Conservation (phyloP, 2,888 invertebrate genomes). For the Lysandra coridon region DNA sequence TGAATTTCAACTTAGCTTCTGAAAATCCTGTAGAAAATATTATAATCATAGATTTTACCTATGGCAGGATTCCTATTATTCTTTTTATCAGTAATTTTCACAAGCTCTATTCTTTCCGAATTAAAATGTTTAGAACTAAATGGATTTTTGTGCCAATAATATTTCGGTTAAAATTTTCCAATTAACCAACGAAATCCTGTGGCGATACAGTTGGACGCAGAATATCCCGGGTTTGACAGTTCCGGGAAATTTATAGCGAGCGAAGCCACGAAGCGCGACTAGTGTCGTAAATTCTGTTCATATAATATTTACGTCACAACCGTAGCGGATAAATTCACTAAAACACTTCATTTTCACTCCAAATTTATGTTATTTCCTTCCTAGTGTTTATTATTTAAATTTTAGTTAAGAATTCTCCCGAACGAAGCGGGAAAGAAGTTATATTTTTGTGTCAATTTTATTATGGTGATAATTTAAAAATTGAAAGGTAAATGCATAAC, state of each 20-base stretch:
- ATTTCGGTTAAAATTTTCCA: neutral
- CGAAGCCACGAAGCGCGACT: slow-evolving; percentile 18
- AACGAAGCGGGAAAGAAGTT: neutral
- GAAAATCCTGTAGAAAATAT: no score
- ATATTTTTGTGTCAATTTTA: neutral
- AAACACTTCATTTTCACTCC: slow-evolving; percentile 3
- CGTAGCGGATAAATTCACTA: slow-evolving; percentile 10
- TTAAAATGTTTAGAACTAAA: neutral
- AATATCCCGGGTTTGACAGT: slow-evolving; percentile 1
- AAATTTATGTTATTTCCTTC: neutral
- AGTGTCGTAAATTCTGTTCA: slow-evolving; percentile 10
- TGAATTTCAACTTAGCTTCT: no score
- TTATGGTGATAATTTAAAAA: neutral
- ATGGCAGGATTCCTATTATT: no score
- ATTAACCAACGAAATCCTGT: neutral
- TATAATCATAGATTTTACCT: no score
- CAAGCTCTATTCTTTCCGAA: no score
- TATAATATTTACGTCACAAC: slow-evolving; percentile 20
- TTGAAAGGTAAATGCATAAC: no score
- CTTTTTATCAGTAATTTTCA: no score
- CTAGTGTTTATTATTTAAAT: slow-evolving; percentile 11
- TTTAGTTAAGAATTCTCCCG: neutral
- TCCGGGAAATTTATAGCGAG: neutral
- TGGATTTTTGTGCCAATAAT: neutral
- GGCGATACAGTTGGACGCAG: neutral